Percentiles rank a stretch among this genome's conserved stretches.
These are phyloP conservation scores for Aphelinus certus DNA, from an alignment of 1,140 invertebrate genomes.

Conservation along the genomic window DNA sequence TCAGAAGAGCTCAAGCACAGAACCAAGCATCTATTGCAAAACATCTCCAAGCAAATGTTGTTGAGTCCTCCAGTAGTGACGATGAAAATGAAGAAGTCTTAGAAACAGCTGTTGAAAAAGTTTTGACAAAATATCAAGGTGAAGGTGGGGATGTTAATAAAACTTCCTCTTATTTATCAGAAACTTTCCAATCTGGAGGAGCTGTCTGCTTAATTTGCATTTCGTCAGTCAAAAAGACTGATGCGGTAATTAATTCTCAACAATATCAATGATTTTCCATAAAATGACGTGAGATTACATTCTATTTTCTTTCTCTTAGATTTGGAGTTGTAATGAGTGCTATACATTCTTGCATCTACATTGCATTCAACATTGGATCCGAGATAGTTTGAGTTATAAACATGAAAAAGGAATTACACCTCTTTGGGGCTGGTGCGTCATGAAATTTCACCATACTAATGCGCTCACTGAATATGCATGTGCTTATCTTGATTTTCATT, in stretches of 20 bases:
- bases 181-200: constrained; percentile 79
- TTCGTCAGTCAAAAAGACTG: constrained; percentile 82
- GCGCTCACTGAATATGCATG: too few relatives aligned
- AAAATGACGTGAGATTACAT: not conserved
- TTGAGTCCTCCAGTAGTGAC: constrained; percentile 55
- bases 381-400: constrained; percentile 82
- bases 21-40: constrained; percentile 70
- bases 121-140: constrained; percentile 62
- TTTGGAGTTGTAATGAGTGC: constrained; percentile 87
- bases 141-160: constrained; percentile 65
- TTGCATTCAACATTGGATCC: constrained; percentile 93
- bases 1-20: constrained; percentile 68
- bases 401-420: constrained; percentile 66
- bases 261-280: constrained; percentile 9
- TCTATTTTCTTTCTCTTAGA: constrained; percentile 64
- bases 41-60: constrained; percentile 66
- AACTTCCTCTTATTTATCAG: constrained; percentile 78
- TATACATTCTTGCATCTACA: constrained; percentile 85
- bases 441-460: too few relatives aligned
- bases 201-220: constrained; percentile 93
- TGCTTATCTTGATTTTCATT: constrained; percentile 63
- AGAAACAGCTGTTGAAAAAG: constrained; percentile 53
- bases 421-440: constrained; percentile 64
- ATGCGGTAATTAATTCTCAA: constrained; percentile 69
- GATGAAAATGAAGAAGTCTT: constrained; percentile 58